These are phyloP conservation scores for Procavia capensis DNA, from an alignment of 2,113 vertebrate genomes.

Conservation along the genomic window DNA sequence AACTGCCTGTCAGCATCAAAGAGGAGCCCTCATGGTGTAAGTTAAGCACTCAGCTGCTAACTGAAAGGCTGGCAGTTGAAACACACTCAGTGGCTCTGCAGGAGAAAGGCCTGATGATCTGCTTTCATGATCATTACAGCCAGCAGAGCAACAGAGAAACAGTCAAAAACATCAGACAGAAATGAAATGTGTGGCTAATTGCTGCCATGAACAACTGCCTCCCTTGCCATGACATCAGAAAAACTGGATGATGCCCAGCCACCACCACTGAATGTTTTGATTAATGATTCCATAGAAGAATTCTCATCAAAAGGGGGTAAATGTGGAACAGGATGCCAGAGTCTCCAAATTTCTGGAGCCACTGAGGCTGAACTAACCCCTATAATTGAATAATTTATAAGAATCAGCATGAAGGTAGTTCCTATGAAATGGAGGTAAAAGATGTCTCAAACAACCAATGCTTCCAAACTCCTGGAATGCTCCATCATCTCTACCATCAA, in stretches of 20 bases:
- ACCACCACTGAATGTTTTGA: neutral
- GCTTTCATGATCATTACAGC: neutral
- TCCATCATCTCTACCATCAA: no score
- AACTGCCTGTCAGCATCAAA: neutral
- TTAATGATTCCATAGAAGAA: neutral
- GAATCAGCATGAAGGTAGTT: no score
- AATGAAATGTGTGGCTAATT: neutral
- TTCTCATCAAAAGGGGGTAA: neutral
- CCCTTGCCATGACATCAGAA: neutral
- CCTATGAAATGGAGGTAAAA: no score
- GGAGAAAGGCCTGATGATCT: neutral
- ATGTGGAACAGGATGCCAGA: neutral
- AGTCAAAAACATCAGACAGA: neutral
- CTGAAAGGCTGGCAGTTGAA: no score
- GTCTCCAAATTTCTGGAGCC: neutral
- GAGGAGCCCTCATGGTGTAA: neutral
- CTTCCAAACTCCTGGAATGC: no score
- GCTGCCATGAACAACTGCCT: no score
- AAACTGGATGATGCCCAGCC: neutral
- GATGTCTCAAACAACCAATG: no score
- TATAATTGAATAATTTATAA: no score
- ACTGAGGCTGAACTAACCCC: neutral
- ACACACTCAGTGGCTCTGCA: no score
- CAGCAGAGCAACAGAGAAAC: neutral
- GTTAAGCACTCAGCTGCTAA: no score